phyloP scores from a whole-genome alignment of 2,113 vertebrate species.

The Oryzias melastigma region DNA sequence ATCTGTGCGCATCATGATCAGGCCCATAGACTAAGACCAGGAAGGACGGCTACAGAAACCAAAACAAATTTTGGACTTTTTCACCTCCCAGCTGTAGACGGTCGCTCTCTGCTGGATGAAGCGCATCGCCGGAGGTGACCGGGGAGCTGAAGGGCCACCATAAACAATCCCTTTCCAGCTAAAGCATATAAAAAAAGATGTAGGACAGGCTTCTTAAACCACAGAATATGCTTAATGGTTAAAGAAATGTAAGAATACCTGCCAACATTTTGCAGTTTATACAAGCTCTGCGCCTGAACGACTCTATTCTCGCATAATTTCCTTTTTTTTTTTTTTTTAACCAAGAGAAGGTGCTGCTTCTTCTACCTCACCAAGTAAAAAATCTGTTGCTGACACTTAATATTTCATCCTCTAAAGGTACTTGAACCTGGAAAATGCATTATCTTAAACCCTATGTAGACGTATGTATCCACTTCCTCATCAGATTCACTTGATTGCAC shows the following conservation, averaged over 20 bases:
- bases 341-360: conserved; percentile 13
- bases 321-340: too few species aligned
- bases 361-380: conserved; percentile 56
- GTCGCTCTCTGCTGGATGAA: conserved; percentile 12
- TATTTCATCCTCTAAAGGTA: conserved; percentile 37
- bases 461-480: conserved; percentile 21
- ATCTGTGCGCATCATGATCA: conserved; percentile 92
- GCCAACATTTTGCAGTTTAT: too few species aligned
- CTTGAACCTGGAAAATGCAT: conserved; percentile 35
- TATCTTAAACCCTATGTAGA: conserved; percentile 16
- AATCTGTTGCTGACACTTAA: conserved; percentile 28
- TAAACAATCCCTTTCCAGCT: conserved; percentile 23
- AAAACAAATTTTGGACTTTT: conserved; percentile 26
- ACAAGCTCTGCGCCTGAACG: too few species aligned
- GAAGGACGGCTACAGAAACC: conserved; percentile 22
- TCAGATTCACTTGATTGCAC: conserved; percentile 17
- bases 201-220: too few species aligned
- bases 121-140: conserved; percentile 11
- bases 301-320: too few species aligned
- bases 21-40: conserved; percentile 87
- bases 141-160: conserved; percentile 24
- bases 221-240: too few species aligned
- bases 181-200: conserved; percentile 9
- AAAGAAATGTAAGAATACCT: too few species aligned
- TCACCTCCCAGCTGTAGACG: conserved; percentile 20